Evolutionary conservation across 2,888 invertebrate species (phyloP).

Genomic region (Netelia inedita): DNA sequence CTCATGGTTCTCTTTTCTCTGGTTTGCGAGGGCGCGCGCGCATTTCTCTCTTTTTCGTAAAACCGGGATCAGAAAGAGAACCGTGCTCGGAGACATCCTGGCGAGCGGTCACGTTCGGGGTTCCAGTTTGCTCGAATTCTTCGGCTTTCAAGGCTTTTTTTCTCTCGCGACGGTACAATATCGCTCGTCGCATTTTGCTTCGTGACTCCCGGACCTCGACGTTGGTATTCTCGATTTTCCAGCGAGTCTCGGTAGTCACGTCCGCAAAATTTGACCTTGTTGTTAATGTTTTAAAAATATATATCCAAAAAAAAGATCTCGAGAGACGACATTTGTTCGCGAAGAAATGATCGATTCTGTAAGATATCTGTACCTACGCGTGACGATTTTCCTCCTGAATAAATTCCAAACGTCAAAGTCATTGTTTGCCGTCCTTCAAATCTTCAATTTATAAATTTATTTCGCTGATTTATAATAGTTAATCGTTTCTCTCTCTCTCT

Average conservation of each 20-base stretch:
- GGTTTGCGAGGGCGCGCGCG: slow-evolving; percentile 16
- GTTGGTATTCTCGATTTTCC: neutral
- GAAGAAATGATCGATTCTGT: too few species aligned
- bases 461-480: neutral
- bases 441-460: neutral
- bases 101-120: slow-evolving; percentile 67
- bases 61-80: slow-evolving; percentile 37
- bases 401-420: neutral
- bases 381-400: too few species aligned
- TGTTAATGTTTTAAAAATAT: neutral
- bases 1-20: slow-evolving; percentile 36
- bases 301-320: too few species aligned
- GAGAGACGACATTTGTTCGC: too few species aligned
- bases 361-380: too few species aligned
- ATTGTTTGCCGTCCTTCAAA: neutral
- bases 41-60: slow-evolving; percentile 53
- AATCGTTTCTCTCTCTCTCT: neutral
- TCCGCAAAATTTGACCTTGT: neutral
- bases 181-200: slow-evolving; percentile 31
- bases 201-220: slow-evolving; percentile 33
- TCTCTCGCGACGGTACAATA: slow-evolving; percentile 4
- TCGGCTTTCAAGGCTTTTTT: slow-evolving; percentile 58
- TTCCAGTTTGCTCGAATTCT: slow-evolving; percentile 70
- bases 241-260: neutral
- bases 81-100: slow-evolving; percentile 57